Conservation (phyloP, 2,113 vertebrate species). For the Alligator sinensis region DNA sequence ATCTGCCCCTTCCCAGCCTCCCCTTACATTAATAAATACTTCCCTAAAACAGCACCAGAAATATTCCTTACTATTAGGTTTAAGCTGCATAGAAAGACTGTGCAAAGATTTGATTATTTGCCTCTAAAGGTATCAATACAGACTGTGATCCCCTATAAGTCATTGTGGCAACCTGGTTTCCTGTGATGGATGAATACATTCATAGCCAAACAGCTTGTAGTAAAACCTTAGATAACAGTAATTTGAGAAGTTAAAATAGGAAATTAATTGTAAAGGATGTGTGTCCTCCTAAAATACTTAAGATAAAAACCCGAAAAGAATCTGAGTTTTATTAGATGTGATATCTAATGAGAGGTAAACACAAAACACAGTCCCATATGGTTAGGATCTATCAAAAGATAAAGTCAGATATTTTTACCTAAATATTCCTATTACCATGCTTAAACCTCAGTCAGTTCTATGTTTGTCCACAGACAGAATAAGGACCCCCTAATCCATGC, state of each 20-base stretch:
- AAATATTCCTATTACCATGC: background rate
- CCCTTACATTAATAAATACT: background rate
- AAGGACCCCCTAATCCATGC: background rate
- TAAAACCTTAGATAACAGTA: slow-evolving; percentile 42
- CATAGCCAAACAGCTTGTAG: slow-evolving; percentile 34
- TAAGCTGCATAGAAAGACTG: background rate
- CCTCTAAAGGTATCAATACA: slow-evolving; percentile 51
- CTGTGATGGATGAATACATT: slow-evolving; percentile 59
- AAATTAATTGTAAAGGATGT: slow-evolving; percentile 43
- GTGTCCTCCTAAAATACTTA: slow-evolving; percentile 3
- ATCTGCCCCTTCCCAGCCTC: background rate
- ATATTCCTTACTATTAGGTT: background rate
- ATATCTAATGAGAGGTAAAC: slow-evolving; percentile 39
- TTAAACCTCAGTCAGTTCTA: background rate
- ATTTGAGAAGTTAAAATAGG: slow-evolving; percentile 52
- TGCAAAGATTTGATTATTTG: slow-evolving; percentile 21
- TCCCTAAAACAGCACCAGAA: background rate
- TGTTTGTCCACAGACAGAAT: background rate
- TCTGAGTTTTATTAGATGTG: background rate
- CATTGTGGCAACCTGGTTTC: slow-evolving; percentile 33
- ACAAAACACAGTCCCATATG: background rate
- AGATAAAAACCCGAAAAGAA: background rate
- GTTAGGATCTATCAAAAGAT: slow-evolving; percentile 7
- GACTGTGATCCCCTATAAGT: slow-evolving; percentile 36
- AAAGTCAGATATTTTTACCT: background rate